A percentile compares a stretch with the other conserved stretches of the same genome.
These are phyloP conservation scores for Gonatopus flavifemur DNA, from an alignment of 1,140 invertebrate genomes.

Conservation along the genomic window DNA sequence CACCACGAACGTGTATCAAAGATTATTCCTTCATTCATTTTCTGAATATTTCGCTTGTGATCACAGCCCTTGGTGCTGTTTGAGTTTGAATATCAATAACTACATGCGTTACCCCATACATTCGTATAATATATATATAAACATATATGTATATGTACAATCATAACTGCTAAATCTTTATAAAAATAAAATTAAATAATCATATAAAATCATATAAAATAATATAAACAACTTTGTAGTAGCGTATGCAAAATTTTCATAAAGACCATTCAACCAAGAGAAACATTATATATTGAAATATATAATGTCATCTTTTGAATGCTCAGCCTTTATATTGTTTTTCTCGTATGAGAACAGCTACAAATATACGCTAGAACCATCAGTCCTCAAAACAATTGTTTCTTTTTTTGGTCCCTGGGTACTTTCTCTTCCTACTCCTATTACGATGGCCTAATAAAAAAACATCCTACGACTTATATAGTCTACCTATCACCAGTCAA, in stretches of 20 bases:
- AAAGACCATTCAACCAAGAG: slow-evolving; percentile 26
- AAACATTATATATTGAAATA: background rate
- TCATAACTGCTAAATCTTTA: slow-evolving; percentile 42
- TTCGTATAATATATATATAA: slow-evolving; percentile 36
- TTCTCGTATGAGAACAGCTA: slow-evolving; percentile 40
- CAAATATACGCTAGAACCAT: slow-evolving; percentile 53
- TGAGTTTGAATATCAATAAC: too few species aligned
- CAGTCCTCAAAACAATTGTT: slow-evolving; percentile 47
- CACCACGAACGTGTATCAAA: too few species aligned
- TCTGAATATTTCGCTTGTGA: too few species aligned
- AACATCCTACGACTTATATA: slow-evolving; percentile 26
- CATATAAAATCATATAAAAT: slow-evolving; percentile 50
- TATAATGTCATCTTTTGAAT: slow-evolving; percentile 17
- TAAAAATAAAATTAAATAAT: slow-evolving; percentile 53
- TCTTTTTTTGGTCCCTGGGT: slow-evolving; percentile 51
- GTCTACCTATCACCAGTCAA: slow-evolving; percentile 21
- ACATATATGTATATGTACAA: too few species aligned
- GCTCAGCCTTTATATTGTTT: slow-evolving; percentile 26
- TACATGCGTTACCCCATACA: slow-evolving; percentile 17
- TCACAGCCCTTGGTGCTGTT: too few species aligned
- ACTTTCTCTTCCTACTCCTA: slow-evolving; percentile 33
- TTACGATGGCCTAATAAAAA: slow-evolving; percentile 32
- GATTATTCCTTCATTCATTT: too few species aligned
- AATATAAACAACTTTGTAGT: slow-evolving; percentile 33
- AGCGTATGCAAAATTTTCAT: slow-evolving; percentile 24